These are phyloP conservation scores for Catharus ustulatus DNA, from an alignment of 2,797 vertebrate genomes.

Conservation along the genomic window DNA sequence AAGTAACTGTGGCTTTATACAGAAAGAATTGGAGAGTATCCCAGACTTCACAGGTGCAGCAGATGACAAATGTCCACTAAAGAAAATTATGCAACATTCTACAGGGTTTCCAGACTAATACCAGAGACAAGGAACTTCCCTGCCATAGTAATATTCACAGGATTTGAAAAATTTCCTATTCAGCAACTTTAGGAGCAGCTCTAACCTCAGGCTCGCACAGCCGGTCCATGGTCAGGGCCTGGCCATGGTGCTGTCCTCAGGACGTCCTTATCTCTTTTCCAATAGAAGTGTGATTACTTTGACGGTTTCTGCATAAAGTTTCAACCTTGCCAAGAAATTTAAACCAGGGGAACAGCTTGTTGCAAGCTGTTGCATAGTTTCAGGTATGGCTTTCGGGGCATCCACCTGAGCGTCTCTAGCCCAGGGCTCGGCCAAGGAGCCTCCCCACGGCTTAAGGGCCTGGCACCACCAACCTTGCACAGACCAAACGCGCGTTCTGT, in stretches of 20 bases:
- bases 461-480: background rate
- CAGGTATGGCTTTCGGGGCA: background rate
- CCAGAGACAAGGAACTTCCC: background rate
- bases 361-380: background rate
- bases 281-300: background rate
- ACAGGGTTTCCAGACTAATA: background rate
- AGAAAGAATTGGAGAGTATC: background rate
- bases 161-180: conserved; percentile 26
- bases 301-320: background rate
- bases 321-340: background rate
- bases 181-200: conserved; percentile 5
- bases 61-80: background rate
- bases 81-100: background rate
- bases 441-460: background rate
- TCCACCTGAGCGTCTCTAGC: background rate
- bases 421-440: background rate
- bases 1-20: background rate
- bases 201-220: background rate
- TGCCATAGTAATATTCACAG: background rate
- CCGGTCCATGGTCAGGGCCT: background rate
- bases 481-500: background rate
- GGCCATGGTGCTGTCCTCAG: background rate
- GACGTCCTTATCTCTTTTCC: background rate
- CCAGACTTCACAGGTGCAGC: background rate
- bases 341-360: background rate